Conservation (phyloP, 2,113 vertebrate genomes). For the Nycticorax nycticorax region DNA sequence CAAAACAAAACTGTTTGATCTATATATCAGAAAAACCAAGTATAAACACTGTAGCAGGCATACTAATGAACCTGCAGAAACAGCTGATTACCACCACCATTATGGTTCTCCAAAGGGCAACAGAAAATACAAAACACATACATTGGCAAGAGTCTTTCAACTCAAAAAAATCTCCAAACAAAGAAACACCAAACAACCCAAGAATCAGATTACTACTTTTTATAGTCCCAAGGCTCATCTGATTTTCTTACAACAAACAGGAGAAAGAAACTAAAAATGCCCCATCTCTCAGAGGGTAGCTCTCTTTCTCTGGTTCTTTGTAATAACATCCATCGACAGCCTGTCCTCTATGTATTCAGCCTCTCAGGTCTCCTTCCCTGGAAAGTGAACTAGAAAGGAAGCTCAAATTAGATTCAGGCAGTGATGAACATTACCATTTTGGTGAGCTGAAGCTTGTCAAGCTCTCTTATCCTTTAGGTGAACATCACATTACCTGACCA, state of each 20-base stretch:
- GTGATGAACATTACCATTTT: constrained; percentile 54
- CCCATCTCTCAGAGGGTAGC: background rate
- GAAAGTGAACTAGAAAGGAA: constrained; percentile 4
- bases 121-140: background rate
- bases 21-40: background rate
- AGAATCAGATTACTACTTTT: background rate
- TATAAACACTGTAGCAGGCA: background rate
- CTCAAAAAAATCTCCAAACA: background rate
- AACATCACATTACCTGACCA: constrained; percentile 1
- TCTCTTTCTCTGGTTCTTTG: background rate
- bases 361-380: background rate
- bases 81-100: background rate
- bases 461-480: constrained; percentile 28
- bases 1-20: background rate
- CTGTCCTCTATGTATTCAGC: background rate
- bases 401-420: constrained; percentile 38
- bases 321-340: background rate
- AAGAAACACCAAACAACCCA: background rate
- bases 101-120: background rate
- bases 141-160: background rate
- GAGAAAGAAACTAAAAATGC: background rate
- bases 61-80: background rate
- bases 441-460: constrained; percentile 54
- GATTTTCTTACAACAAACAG: background rate
- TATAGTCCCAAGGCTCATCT: background rate